Evolutionary conservation across 2,113 vertebrate species (phyloP).

Genomic region (Vidua chalybeata): DNA sequence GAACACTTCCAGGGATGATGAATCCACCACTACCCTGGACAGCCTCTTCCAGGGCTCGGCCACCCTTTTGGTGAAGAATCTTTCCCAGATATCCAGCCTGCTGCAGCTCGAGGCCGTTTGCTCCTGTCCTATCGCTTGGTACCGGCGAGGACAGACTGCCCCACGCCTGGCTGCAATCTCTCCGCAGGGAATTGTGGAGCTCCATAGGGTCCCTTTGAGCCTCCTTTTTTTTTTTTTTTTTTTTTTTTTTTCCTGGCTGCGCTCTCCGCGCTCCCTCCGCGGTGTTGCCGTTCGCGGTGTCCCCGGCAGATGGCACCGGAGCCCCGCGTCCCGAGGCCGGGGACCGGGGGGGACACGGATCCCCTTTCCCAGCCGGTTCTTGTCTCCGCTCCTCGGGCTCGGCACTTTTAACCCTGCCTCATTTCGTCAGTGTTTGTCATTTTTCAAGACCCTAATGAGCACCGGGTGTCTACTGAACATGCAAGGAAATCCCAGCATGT

Average conservation of each 20-base stretch:
- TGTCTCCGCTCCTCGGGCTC: not conserved
- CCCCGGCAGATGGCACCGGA: not conserved
- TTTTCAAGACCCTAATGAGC: not conserved
- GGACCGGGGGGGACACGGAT: too few relatives aligned
- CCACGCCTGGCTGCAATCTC: not conserved
- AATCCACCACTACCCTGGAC: too few relatives aligned
- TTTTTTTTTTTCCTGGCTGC: not conserved
- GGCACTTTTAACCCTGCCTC: not conserved
- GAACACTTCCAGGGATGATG: not conserved
- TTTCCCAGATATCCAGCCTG: not conserved
- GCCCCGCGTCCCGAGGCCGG: not conserved
- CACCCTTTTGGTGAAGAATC: not conserved
- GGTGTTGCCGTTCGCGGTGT: not conserved
- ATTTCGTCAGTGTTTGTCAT: too few relatives aligned
- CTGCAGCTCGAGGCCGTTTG: not conserved
- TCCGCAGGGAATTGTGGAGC: not conserved
- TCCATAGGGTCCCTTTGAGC: fast-evolving
- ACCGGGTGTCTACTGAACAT: not conserved
- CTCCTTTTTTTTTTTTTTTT: not conserved
- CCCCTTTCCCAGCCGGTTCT: not conserved
- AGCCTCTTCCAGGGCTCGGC: not conserved
- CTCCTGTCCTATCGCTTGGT: not conserved
- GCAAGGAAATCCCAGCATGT: not conserved
- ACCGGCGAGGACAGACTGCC: not conserved
- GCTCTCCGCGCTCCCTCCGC: not conserved